Evolutionary conservation across 2,797 vertebrate species (phyloP).

Genomic region (Pagetopsis macropterus): DNA sequence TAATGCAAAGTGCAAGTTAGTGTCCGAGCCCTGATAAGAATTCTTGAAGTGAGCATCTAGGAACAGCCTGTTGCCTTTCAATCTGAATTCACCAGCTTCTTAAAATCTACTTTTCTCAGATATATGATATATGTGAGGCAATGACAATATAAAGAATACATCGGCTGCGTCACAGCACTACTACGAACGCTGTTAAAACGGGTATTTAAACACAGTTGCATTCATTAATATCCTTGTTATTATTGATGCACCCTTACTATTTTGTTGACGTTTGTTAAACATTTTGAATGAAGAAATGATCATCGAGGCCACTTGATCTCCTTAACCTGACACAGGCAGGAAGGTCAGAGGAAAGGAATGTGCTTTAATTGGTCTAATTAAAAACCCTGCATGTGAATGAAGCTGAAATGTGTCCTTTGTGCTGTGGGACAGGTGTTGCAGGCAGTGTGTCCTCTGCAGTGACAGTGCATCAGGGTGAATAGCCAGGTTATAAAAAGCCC

Average conservation of each 20-base stretch:
- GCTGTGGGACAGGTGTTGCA: slow-evolving; percentile 49
- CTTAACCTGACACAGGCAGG: not conserved
- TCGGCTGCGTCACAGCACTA: too few species aligned
- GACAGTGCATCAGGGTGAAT: slow-evolving; percentile 57
- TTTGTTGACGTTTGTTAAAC: too few species aligned
- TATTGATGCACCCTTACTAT: too few species aligned
- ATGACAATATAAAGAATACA: not conserved
- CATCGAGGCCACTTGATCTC: not conserved
- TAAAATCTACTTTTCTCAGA: not conserved
- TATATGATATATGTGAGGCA: not conserved
- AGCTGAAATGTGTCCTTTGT: slow-evolving; percentile 22
- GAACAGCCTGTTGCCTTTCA: not conserved
- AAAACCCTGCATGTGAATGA: slow-evolving; percentile 24
- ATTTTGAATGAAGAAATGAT: too few species aligned
- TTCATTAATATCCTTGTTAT: too few species aligned
- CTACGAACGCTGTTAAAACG: too few species aligned
- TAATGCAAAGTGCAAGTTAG: not conserved
- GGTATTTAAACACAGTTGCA: too few species aligned
- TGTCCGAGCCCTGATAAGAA: not conserved
- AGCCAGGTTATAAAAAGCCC: slow-evolving; percentile 75
- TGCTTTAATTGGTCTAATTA: not conserved
- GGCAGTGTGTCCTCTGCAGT: slow-evolving; percentile 33
- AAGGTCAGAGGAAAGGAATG: not conserved
- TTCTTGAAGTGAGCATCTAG: too few species aligned
- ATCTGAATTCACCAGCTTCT: not conserved